A percentile compares a stretch with the other conserved stretches of the same genome.
Evolutionary conservation across 1,140 invertebrate species (phyloP).

Genomic region (Drosophila malerkotliana): DNA sequence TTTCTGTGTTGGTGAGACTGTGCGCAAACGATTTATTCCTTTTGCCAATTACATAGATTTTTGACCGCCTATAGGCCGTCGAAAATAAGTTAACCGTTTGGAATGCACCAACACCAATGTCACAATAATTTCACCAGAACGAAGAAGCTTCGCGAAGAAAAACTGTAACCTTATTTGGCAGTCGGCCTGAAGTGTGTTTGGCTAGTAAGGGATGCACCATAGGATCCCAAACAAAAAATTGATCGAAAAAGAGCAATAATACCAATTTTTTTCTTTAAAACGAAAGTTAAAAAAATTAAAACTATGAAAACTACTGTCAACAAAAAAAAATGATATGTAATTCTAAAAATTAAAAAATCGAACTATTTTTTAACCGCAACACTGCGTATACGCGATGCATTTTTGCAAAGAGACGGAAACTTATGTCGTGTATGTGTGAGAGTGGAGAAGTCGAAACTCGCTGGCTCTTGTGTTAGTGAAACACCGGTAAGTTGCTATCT

Average conservation of each 20-base stretch:
- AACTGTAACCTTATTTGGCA: constrained; percentile 9
- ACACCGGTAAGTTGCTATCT: constrained; percentile 34
- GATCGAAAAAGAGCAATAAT: background rate
- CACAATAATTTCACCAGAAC: constrained; percentile 62
- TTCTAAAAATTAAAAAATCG: background rate
- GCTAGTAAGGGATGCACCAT: background rate
- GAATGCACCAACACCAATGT: constrained; percentile 59
- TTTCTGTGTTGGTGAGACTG: background rate
- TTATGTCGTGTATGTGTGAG: background rate
- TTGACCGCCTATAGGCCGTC: constrained; percentile 36
- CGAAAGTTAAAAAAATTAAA: background rate
- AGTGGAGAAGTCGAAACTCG: background rate
- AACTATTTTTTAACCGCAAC: background rate
- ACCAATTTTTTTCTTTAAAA: background rate
- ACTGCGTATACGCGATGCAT: constrained; percentile 52
- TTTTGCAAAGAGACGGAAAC: constrained; percentile 2
- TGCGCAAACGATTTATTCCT: constrained; percentile 18
- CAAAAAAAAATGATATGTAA: background rate
- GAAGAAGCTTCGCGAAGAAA: constrained; percentile 45
- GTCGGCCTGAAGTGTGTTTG: background rate
- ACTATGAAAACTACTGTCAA: background rate
- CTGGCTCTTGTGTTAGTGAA: constrained; percentile 15
- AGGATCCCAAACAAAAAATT: background rate
- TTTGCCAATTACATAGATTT: constrained; percentile 56
- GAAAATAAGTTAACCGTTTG: constrained; percentile 44